These are phyloP conservation scores for Onychomys arenicola DNA, from an alignment of 2,797 vertebrate species.

Conservation along the genomic window DNA sequence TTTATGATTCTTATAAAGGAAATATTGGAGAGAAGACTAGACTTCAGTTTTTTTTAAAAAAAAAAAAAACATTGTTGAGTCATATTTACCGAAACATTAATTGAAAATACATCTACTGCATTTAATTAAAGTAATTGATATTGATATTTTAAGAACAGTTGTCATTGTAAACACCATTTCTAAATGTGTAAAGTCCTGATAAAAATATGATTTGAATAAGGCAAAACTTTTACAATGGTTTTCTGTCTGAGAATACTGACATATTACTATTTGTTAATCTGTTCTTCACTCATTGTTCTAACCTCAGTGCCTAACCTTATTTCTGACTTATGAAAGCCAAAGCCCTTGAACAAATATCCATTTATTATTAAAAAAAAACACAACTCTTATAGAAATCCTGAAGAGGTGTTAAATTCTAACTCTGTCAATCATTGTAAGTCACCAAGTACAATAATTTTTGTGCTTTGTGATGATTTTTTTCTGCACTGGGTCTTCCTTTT, in stretches of 20 bases:
- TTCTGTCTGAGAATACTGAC: not conserved
- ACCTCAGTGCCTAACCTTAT: not conserved
- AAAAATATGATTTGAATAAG: not conserved
- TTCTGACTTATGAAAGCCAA: not conserved
- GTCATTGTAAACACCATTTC: not conserved
- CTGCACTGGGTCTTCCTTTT: not conserved
- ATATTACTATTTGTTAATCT: not conserved
- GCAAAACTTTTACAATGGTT: not conserved
- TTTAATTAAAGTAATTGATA: conserved; percentile 24
- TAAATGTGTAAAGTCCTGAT: not conserved
- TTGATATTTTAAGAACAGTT: not conserved
- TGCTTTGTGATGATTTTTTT: not conserved
- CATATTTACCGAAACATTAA: not conserved
- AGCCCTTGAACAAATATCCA: not conserved
- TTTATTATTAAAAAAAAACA: not conserved
- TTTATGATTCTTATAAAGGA: not conserved
- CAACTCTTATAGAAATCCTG: not conserved
- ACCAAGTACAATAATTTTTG: not conserved
- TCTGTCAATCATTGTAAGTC: not conserved
- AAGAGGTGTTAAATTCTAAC: not conserved
- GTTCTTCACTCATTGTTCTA: not conserved
- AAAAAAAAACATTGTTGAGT: not conserved
- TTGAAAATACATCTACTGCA: not conserved
- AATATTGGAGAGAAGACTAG: not conserved
- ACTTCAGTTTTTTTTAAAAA: not conserved